Evolutionary conservation across 2,888 invertebrate species (phyloP).

Genomic region (Synanthedon vespiformis): DNA sequence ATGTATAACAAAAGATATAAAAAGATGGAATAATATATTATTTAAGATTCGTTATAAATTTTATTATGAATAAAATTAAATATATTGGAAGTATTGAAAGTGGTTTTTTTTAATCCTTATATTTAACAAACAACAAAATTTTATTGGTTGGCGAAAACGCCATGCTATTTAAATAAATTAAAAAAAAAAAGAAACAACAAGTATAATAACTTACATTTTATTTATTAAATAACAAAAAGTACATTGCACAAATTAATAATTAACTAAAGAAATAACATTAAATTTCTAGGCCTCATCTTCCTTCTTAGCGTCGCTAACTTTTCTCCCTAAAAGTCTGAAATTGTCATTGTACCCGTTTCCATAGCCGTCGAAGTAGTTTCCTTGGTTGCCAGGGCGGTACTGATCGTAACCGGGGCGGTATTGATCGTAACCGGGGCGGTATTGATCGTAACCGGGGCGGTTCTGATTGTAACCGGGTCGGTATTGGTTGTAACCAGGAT

Average conservation of each 20-base stretch:
- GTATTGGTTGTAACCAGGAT: constrained; percentile 18
- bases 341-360: constrained; percentile 41
- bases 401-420: constrained; percentile 16
- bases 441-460: constrained; percentile 14
- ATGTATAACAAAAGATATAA: too few relatives aligned
- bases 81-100: too few relatives aligned
- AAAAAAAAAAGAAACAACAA: background rate
- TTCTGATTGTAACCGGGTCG: constrained; percentile 20
- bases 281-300: constrained; percentile 18
- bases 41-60: too few relatives aligned
- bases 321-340: constrained; percentile 37
- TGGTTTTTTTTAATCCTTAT: too few relatives aligned
- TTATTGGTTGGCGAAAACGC: too few relatives aligned
- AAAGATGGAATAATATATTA: too few relatives aligned
- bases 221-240: constrained; percentile 6
- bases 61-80: too few relatives aligned
- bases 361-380: constrained; percentile 41
- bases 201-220: background rate
- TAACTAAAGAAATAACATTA: background rate
- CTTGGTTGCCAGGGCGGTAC: constrained; percentile 25
- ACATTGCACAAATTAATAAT: constrained; percentile 1
- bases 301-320: constrained; percentile 34
- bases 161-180: too few relatives aligned
- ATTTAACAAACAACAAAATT: too few relatives aligned
- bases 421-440: constrained; percentile 17